phyloP scores from a whole-genome alignment of 2,888 invertebrate species.

The Chloromyia formosa region DNA sequence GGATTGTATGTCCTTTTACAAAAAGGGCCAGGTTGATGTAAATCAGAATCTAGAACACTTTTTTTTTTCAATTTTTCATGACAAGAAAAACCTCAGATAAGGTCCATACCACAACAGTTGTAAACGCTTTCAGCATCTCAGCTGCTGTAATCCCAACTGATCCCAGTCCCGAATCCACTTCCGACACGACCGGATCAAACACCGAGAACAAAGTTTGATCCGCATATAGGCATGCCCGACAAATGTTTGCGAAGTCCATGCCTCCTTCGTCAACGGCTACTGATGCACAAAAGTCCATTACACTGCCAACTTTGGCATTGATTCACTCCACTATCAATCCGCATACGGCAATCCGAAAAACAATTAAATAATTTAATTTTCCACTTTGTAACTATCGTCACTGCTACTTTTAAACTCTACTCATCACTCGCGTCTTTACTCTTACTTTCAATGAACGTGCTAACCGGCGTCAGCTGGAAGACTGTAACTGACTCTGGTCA shows the following conservation, averaged over 20 bases:
- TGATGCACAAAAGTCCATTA: background rate
- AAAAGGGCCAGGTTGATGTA: no score
- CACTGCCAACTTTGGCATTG: background rate
- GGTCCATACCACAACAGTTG: constrained; percentile 9
- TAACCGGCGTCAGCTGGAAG: constrained; percentile 7
- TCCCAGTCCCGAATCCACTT: constrained; percentile 3
- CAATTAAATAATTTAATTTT: no score
- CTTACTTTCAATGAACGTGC: background rate
- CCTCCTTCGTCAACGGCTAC: background rate
- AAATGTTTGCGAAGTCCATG: constrained; percentile 21
- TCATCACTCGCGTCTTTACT: background rate
- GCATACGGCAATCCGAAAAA: no score
- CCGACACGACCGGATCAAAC: constrained; percentile 24
- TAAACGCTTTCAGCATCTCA: constrained; percentile 20
- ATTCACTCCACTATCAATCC: background rate
- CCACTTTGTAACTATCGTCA: no score
- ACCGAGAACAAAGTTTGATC: constrained; percentile 15
- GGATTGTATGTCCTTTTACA: no score
- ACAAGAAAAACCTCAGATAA: background rate
- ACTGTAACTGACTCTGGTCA: background rate
- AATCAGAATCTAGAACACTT: no score
- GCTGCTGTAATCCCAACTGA: constrained; percentile 3
- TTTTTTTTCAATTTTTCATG: no score
- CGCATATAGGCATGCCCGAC: constrained; percentile 28
- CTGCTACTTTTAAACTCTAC: background rate